These are phyloP conservation scores for Tetanocera ferruginea DNA, from an alignment of 2,888 invertebrate genomes.

Conservation along the genomic window DNA sequence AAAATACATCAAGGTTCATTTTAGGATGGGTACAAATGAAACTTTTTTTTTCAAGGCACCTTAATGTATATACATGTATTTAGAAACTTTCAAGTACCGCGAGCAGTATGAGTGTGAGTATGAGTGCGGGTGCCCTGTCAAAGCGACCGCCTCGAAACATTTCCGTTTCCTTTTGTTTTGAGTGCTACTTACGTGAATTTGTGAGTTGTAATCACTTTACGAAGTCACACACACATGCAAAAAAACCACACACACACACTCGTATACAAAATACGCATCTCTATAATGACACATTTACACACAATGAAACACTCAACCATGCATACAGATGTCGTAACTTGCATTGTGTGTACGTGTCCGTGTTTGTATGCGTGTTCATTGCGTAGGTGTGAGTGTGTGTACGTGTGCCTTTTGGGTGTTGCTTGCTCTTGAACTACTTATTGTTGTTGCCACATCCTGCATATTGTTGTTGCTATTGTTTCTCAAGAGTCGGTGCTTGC, in stretches of 20 bases:
- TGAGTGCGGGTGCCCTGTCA: not conserved
- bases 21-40: too few relatives aligned
- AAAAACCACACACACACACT: not conserved
- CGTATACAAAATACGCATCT: not conserved
- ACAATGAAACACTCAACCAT: not conserved
- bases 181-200: constrained; percentile 7
- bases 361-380: not conserved
- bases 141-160: not conserved
- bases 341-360: not conserved
- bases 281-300: not conserved
- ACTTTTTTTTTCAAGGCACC: too few relatives aligned
- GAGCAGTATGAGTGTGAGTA: too few relatives aligned
- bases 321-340: not conserved
- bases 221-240: not conserved
- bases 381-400: not conserved
- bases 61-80: too few relatives aligned
- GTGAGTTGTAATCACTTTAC: constrained; percentile 13
- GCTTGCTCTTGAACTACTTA: not conserved
- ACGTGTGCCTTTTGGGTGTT: not conserved
- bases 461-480: not conserved
- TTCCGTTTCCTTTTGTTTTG: constrained; percentile 13
- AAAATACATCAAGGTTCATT: too few relatives aligned
- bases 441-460: not conserved
- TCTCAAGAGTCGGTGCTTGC: not conserved
- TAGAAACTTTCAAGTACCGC: too few relatives aligned